These are phyloP conservation scores for Muscicapa adusta DNA, from an alignment of 2,113 vertebrate genomes.

Conservation along the genomic window DNA sequence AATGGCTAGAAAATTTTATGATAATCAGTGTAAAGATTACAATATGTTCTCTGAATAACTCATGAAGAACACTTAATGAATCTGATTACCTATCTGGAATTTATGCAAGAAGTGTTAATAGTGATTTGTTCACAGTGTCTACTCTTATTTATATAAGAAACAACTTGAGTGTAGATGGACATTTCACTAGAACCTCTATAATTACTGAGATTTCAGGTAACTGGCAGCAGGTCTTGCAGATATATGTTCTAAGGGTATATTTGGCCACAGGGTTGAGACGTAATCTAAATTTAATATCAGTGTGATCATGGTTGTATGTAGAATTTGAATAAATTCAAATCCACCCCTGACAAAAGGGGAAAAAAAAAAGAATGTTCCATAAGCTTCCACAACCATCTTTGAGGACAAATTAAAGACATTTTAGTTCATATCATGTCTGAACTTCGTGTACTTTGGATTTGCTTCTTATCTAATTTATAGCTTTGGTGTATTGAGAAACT, in stretches of 20 bases:
- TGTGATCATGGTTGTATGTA: not conserved
- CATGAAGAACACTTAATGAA: not conserved
- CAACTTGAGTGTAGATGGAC: not conserved
- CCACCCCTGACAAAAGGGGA: rapidly evolving
- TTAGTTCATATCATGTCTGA: not conserved
- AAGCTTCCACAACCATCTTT: conserved; percentile 13
- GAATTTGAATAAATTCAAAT: not conserved
- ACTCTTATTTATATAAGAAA: not conserved
- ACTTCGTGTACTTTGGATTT: not conserved
- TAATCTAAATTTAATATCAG: not conserved
- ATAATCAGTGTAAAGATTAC: not conserved
- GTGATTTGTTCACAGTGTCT: not conserved
- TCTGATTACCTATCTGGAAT: not conserved
- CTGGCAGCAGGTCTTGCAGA: not conserved
- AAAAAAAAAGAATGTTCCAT: not conserved
- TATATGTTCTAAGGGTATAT: not conserved
- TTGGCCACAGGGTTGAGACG: not conserved
- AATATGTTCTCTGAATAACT: not conserved
- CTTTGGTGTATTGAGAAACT: not conserved
- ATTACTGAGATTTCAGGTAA: not conserved
- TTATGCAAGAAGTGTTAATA: not conserved
- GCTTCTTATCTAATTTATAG: not conserved
- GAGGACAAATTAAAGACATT: conserved; percentile 1
- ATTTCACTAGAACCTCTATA: not conserved
- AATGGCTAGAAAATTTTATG: not conserved